Conservation (phyloP, 2,113 vertebrate species). For the Sinocyclocheilus rhinocerous region DNA sequence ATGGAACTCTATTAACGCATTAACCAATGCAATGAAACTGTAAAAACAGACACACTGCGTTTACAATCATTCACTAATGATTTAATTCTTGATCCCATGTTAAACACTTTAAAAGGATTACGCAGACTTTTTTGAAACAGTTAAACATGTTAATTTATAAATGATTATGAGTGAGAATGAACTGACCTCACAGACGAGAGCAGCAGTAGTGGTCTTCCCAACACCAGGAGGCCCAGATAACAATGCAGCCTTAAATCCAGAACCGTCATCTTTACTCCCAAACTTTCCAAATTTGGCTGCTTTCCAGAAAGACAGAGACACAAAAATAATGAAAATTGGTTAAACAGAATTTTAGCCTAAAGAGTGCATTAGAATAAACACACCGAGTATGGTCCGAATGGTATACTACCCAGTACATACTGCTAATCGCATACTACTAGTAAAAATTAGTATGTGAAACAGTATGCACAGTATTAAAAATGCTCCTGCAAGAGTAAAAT, state of each 20-base stretch:
- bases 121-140: background rate
- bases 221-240: conserved; percentile 96
- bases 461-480: background rate
- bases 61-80: conserved; percentile 19
- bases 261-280: conserved; percentile 85
- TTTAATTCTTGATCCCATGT: background rate
- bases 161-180: conserved; percentile 1
- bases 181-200: conserved; percentile 91
- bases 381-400: background rate
- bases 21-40: background rate
- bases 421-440: background rate
- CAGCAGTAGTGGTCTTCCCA: conserved; percentile 97
- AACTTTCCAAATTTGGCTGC: conserved; percentile 79
- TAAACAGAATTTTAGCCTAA: background rate
- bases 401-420: background rate
- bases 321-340: background rate
- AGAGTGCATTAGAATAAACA: background rate
- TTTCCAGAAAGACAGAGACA: conserved; percentile 29
- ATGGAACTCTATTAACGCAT: background rate
- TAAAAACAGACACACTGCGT: conserved; percentile 1
- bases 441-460: background rate
- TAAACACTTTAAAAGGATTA: background rate
- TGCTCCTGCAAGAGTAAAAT: background rate
- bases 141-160: background rate
- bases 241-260: conserved; percentile 87